Evolutionary conservation across 1,140 invertebrate species (phyloP).

Genomic region (Zaprionus ornatus): DNA sequence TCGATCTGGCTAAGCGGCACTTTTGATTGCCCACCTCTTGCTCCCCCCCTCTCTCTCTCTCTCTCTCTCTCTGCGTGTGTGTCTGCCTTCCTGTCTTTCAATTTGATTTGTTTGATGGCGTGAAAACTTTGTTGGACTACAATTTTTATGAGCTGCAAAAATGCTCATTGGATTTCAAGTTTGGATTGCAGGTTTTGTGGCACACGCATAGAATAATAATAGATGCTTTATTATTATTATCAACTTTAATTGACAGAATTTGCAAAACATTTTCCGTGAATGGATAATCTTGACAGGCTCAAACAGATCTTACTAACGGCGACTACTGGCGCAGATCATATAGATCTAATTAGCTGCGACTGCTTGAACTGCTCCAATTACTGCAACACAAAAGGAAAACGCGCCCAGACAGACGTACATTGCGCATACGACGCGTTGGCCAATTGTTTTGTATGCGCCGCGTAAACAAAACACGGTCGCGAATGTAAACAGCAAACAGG

Average conservation of each 20-base stretch:
- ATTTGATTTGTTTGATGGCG: conserved; percentile 54
- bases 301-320: not conserved
- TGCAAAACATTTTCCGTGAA: not conserved
- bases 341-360: no score
- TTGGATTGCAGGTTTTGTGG: conserved; percentile 25
- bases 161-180: conserved; percentile 13
- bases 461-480: conserved; percentile 37
- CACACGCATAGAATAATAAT: not conserved
- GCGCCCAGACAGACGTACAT: conserved; percentile 27
- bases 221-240: not conserved
- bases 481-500: conserved; percentile 67
- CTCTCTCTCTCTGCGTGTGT: not conserved
- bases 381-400: not conserved
- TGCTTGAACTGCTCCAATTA: conserved; percentile 25
- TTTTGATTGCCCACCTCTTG: conserved; percentile 54
- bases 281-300: not conserved
- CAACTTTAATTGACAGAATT: not conserved
- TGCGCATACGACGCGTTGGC: conserved; percentile 60
- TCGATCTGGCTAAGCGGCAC: conserved; percentile 56
- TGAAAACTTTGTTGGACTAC: conserved; percentile 46
- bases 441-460: conserved; percentile 41
- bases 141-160: conserved; percentile 41
- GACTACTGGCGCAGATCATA: not conserved
- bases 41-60: not conserved
- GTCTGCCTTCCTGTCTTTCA: conserved; percentile 21